phyloP scores from a whole-genome alignment of 2,888 invertebrate genomes.

The Drosophila ustulata region DNA sequence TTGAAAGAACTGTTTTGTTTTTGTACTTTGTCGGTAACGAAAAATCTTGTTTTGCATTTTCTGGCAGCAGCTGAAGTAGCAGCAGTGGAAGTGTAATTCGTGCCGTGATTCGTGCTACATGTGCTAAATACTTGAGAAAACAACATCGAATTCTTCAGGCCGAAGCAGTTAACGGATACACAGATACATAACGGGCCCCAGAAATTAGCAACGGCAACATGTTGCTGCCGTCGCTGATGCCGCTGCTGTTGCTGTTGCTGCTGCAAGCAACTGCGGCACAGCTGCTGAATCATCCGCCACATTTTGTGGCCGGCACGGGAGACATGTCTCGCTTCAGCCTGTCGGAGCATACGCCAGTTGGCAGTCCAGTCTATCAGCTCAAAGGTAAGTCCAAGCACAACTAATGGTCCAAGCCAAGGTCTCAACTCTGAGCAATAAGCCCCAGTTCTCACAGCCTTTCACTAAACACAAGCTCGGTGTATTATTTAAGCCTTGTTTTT shows the following conservation, averaged over 20 bases:
- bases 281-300: slow-evolving; percentile 89
- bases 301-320: slow-evolving; percentile 90
- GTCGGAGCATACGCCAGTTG: slow-evolving; percentile 90
- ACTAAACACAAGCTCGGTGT: slow-evolving; percentile 36
- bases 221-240: slow-evolving; percentile 56
- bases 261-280: slow-evolving; percentile 82
- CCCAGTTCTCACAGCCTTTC: slow-evolving; percentile 74
- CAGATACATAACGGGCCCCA: slow-evolving; percentile 62
- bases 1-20: slow-evolving; percentile 58
- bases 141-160: slow-evolving; percentile 39
- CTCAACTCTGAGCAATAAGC: slow-evolving; percentile 50
- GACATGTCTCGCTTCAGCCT: slow-evolving; percentile 92
- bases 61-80: slow-evolving; percentile 16
- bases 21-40: slow-evolving; percentile 23
- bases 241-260: slow-evolving; percentile 41
- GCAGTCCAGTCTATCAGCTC: slow-evolving; percentile 91
- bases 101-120: slow-evolving; percentile 47
- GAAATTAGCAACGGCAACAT: slow-evolving; percentile 73
- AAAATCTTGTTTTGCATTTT: slow-evolving; percentile 41
- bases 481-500: slow-evolving; percentile 31
- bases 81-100: slow-evolving; percentile 10
- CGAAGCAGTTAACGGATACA: slow-evolving; percentile 61
- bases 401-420: slow-evolving; percentile 41
- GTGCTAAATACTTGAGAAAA: slow-evolving; percentile 70
- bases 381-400: slow-evolving; percentile 86